Conservation (phyloP, 2,888 invertebrate species). For the Cybosia mesomella region DNA sequence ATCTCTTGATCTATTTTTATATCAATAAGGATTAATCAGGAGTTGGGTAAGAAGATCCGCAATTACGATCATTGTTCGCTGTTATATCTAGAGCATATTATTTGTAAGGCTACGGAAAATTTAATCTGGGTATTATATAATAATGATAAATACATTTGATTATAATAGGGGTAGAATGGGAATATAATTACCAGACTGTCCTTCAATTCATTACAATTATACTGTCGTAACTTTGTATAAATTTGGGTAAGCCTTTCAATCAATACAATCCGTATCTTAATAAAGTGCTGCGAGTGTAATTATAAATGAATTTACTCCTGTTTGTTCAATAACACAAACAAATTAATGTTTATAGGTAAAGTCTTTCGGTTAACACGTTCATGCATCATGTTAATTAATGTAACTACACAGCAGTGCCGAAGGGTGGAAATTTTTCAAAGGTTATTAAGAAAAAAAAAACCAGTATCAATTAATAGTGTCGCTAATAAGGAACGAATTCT, state of each 20-base stretch:
- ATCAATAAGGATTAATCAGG: constrained; percentile 64
- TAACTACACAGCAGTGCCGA: background rate
- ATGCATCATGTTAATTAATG: background rate
- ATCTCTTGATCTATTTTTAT: constrained; percentile 55
- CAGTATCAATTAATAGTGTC: too few relatives aligned
- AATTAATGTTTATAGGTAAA: background rate
- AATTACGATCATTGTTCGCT: constrained; percentile 59
- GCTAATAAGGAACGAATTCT: too few relatives aligned
- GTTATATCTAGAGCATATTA: constrained; percentile 27
- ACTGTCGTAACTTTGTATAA: constrained; percentile 25
- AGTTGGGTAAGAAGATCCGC: constrained; percentile 47
- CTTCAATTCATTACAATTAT: constrained; percentile 33
- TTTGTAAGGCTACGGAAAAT: constrained; percentile 31
- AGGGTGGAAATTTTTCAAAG: too few relatives aligned
- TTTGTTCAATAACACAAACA: background rate
- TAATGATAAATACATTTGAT: constrained; percentile 35
- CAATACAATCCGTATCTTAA: background rate
- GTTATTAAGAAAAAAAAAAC: too few relatives aligned
- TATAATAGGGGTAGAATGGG: background rate
- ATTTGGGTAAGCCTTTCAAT: background rate
- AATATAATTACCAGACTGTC: constrained; percentile 31
- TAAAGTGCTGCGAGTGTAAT: background rate
- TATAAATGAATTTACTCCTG: background rate
- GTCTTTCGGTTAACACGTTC: background rate
- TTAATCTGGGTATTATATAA: constrained; percentile 26